Base-by-base conservation (phyloP, 2,797 vertebrate genomes). In the Mormyrus proboscirostris region DNA sequence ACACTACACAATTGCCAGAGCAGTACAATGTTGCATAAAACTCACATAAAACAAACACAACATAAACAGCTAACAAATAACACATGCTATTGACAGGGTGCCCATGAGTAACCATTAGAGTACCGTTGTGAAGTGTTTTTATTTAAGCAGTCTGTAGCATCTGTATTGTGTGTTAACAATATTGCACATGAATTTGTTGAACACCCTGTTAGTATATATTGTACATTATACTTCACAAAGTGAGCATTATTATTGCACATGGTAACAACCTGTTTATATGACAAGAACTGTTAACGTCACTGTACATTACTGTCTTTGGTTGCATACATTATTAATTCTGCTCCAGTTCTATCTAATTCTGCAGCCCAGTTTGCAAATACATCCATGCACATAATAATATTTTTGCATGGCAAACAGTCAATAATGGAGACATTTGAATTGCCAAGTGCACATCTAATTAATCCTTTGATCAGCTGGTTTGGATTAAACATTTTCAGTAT, bases 401-500 rank as follows among this genome's bases (percentile, higher is more conserved):
- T 62, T 62, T 62, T 62, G n/a, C 59, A 25, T 62, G 22, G 8
- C n/a, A 62, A 62, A 47, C 4, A 16, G 12, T 51, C 16, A 25
- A 50, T 55, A 69, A 10, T 47, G 59, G 65, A 29, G 25, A 73
- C 29, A 22, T 22, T 62, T 25, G 59, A 73, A 38, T 38, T 73
- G 65, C 29, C 12, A 38, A 29, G 25, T 16, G 53, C 55, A 33
- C 89, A 89, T 41, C 10, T 62, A 88, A 91, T 88, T 92, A 79
- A 90, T 91, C 90, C 90, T 91, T 90, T 90, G 79, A 90, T 90
- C 79, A 90, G 76, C 87, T 88, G n/a, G 88, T 90, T 88, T 90
- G 79, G 87, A 83, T 84, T 47, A 92, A 88, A 90, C 86, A 62
- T 62, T 62, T 93, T 93, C 89, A 91, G 89, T 87, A 90, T 47